Evolutionary conservation across 2,797 vertebrate genomes (phyloP).

Genomic region (Scomberomorus guttatus): DNA sequence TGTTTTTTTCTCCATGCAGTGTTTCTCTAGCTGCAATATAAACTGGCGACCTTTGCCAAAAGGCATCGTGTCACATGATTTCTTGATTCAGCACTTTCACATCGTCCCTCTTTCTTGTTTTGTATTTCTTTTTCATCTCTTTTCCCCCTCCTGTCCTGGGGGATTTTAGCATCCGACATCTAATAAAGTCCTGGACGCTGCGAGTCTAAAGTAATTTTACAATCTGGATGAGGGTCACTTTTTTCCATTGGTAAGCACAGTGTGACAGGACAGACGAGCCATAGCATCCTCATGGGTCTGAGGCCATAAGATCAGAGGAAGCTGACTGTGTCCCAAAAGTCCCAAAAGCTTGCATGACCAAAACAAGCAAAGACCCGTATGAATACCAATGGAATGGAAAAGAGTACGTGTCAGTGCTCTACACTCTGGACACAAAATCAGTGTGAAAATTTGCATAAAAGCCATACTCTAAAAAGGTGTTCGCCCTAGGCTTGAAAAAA

Average conservation of each 20-base stretch:
- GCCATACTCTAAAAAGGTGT: slow-evolving; percentile 23
- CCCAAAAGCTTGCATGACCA: slow-evolving; percentile 30
- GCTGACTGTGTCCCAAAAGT: slow-evolving; percentile 52
- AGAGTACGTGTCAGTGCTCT: neutral
- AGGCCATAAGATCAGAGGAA: slow-evolving; percentile 55
- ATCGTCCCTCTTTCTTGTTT: slow-evolving; percentile 14
- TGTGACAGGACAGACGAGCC: slow-evolving; percentile 39
- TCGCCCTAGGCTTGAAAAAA: slow-evolving; percentile 35
- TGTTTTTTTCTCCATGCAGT: slow-evolving; percentile 7
- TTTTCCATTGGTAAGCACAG: slow-evolving; percentile 49
- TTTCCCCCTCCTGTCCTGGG: slow-evolving; percentile 26
- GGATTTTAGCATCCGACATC: slow-evolving; percentile 56
- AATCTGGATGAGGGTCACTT: slow-evolving; percentile 72
- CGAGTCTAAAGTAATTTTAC: slow-evolving; percentile 69
- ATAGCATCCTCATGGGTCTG: slow-evolving; percentile 40
- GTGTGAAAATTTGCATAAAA: slow-evolving; percentile 28
- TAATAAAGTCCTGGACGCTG: slow-evolving; percentile 65
- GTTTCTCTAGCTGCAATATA: slow-evolving; percentile 49
- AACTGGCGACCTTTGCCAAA: slow-evolving; percentile 64
- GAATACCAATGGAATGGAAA: slow-evolving; percentile 39
- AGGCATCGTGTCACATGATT: slow-evolving; percentile 65
- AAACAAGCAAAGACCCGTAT: slow-evolving; percentile 39
- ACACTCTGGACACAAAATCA: slow-evolving; percentile 1
- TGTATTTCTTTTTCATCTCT: slow-evolving; percentile 33
- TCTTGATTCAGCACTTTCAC: slow-evolving; percentile 71